Percentiles rank a stretch among this genome's conserved stretches.
phyloP scores from a whole-genome alignment of 1,140 invertebrate genomes.

The Akabosia matsudoensis region DNA sequence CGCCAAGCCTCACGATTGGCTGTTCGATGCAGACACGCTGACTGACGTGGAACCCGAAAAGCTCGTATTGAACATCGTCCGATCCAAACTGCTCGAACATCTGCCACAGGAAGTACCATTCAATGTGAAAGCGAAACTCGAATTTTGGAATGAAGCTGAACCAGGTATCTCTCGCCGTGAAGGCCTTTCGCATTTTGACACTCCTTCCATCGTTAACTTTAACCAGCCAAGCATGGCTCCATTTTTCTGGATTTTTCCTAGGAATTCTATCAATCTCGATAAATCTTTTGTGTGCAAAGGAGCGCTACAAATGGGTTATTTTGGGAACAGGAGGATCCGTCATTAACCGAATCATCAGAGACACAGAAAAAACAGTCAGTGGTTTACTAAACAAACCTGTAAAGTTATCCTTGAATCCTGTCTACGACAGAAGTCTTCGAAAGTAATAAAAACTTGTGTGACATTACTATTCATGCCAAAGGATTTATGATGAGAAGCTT shows the following conservation, averaged over 20 bases:
- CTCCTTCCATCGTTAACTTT: not conserved
- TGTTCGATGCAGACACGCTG: conserved; percentile 62
- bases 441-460: not conserved
- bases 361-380: not conserved
- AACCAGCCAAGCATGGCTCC: not conserved
- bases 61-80: conserved; percentile 67
- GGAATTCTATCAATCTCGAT: conserved; percentile 26
- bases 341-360: not conserved
- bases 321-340: not conserved
- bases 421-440: not conserved
- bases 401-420: not conserved
- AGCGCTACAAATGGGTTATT: not conserved
- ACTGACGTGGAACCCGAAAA: conserved; percentile 68
- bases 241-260: not conserved
- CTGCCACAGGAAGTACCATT: conserved; percentile 81
- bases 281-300: conserved; percentile 24
- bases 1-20: conserved; percentile 64
- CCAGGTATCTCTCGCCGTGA: not conserved
- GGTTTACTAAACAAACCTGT: not conserved
- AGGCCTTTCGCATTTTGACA: not conserved
- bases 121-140: conserved; percentile 61
- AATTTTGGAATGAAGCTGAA: conserved; percentile 61
- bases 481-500: too few species aligned
- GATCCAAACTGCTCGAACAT: conserved; percentile 74
- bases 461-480: too few species aligned